Conservation (phyloP, 2,888 invertebrate genomes). For the Synergus laeviventris region DNA sequence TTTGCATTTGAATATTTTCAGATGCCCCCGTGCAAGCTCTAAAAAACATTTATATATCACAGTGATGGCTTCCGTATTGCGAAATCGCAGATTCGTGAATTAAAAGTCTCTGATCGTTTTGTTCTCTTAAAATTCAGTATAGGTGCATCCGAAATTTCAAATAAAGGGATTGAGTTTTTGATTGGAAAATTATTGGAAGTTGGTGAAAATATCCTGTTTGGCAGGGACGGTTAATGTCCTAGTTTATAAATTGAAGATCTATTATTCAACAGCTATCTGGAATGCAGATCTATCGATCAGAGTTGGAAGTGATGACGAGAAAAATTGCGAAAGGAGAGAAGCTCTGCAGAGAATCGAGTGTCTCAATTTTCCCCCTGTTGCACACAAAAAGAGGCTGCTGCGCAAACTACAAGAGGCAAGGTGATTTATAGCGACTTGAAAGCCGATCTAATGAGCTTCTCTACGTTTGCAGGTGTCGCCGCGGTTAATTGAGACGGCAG, state of each 20-base stretch:
- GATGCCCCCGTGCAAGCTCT: not conserved
- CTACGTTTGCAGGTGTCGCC: conserved; percentile 35
- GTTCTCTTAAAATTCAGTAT: not conserved
- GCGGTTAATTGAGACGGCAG: conserved; percentile 34
- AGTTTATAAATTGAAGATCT: not conserved
- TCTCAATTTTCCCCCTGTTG: conserved; percentile 10
- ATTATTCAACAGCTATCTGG: not conserved
- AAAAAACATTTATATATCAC: not conserved
- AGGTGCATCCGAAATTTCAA: too few relatives aligned
- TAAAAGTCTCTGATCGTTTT: not conserved
- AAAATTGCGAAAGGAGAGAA: conserved; percentile 10
- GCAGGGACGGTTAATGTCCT: not conserved
- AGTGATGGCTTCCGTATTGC: conserved; percentile 11
- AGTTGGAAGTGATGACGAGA: not conserved
- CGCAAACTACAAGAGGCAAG: conserved; percentile 5
- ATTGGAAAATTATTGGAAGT: too few relatives aligned
- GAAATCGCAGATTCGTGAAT: conserved; percentile 11
- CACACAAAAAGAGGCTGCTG: not conserved
- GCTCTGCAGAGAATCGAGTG: conserved; percentile 10
- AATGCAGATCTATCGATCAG: conserved; percentile 19
- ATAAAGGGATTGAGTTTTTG: too few relatives aligned
- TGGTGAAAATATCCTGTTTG: too few relatives aligned
- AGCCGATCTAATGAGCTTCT: conserved; percentile 38
- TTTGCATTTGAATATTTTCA: conserved; percentile 23
- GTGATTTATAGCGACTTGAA: conserved; percentile 38